phyloP scores from a whole-genome alignment of 2,888 invertebrate species.

The Allolobophora icterica region DNA sequence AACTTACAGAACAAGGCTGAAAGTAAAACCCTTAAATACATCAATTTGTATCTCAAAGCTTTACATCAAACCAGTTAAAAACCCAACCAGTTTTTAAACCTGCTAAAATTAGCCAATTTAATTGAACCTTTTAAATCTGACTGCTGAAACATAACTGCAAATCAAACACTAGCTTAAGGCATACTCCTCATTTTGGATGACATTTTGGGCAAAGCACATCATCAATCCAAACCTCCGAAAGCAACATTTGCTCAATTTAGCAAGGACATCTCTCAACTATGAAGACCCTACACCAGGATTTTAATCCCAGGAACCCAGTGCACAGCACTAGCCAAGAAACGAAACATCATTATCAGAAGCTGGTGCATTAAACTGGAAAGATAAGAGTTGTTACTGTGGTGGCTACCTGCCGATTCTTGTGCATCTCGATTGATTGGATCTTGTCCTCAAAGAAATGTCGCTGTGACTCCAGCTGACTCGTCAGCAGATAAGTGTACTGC shows the following conservation, averaged over 20 bases:
- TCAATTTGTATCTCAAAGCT: neutral
- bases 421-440: conserved; percentile 67
- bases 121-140: neutral
- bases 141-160: neutral
- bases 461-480: conserved; percentile 93
- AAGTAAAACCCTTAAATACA: neutral
- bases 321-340: neutral
- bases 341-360: neutral
- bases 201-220: neutral
- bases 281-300: neutral
- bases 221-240: neutral
- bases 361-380: neutral
- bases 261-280: neutral
- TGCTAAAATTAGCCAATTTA: neutral
- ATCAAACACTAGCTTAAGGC: neutral
- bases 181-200: neutral
- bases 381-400: neutral
- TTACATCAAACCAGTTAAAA: neutral
- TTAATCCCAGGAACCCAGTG: neutral
- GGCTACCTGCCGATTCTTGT: conserved; percentile 40
- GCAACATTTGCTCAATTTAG: neutral
- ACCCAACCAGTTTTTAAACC: neutral
- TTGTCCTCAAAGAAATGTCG: conserved; percentile 87
- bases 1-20: neutral
- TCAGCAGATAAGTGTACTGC: conserved; percentile 88